Evolutionary conservation across 2,797 vertebrate genomes (phyloP).

Genomic region (Cercopithecus petaurista): DNA sequence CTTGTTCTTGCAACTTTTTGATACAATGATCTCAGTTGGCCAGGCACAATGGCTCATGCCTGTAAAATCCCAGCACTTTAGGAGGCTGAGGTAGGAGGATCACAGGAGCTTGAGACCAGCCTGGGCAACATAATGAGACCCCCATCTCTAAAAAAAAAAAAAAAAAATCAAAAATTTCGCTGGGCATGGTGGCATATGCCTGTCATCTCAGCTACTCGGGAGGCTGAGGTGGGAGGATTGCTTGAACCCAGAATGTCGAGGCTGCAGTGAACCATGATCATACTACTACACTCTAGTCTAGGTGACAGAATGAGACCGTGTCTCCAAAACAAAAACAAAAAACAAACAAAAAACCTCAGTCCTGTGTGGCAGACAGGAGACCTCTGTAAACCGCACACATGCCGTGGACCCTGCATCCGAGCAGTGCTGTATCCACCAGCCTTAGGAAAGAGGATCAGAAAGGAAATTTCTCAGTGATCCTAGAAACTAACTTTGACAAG

Average conservation of each 20-base stretch:
- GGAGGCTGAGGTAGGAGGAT: background rate
- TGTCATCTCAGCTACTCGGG: background rate
- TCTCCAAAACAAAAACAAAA: background rate
- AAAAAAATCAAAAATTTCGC: background rate
- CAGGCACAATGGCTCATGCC: background rate
- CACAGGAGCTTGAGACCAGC: background rate
- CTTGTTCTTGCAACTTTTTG: conserved; percentile 33
- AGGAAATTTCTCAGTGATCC: background rate
- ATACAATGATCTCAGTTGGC: background rate
- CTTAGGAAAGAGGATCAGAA: background rate
- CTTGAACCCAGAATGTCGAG: background rate
- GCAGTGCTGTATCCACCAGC: background rate
- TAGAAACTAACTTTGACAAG: background rate
- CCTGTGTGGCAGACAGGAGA: background rate
- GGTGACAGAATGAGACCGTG: background rate
- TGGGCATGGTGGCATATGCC: background rate
- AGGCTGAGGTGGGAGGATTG: background rate
- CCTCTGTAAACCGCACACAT: background rate
- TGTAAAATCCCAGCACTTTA: background rate
- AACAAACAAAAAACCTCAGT: background rate
- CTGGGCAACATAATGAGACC: background rate
- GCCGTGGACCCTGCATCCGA: background rate
- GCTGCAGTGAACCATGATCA: background rate
- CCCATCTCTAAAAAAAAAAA: background rate
- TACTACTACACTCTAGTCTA: background rate